Evolutionary conservation across 2,888 invertebrate species (phyloP).

Genomic region (Gymnoscelis rufifasciata): DNA sequence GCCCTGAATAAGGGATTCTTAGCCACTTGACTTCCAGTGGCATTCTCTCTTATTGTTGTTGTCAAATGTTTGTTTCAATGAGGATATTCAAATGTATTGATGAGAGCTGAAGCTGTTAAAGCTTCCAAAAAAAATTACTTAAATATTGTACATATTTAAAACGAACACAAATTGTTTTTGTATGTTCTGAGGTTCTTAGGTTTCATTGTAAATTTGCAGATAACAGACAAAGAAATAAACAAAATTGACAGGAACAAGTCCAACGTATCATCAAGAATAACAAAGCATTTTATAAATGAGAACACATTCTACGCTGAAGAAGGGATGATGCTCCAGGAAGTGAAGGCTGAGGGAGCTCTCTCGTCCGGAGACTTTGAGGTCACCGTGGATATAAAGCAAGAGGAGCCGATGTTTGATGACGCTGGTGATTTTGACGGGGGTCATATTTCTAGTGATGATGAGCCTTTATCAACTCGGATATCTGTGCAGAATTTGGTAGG

Average conservation of each 20-base stretch:
- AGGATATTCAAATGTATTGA: no score
- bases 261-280: slow-evolving; percentile 36
- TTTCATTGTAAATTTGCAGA: slow-evolving; percentile 35
- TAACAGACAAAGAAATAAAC: slow-evolving; percentile 38
- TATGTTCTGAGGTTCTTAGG: no score
- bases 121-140: no score
- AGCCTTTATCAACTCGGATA: slow-evolving; percentile 54
- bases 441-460: slow-evolving; percentile 41
- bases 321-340: slow-evolving; percentile 11
- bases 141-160: no score
- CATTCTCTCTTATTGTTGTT: no score
- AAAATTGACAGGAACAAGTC: slow-evolving; percentile 39
- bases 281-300: slow-evolving; percentile 16
- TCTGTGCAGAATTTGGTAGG: slow-evolving; percentile 41
- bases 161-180: no score
- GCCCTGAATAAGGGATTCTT: not conserved
- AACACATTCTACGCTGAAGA: slow-evolving; percentile 13
- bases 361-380: slow-evolving; percentile 8
- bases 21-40: no score
- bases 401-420: slow-evolving; percentile 38
- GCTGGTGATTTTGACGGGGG: slow-evolving; percentile 24
- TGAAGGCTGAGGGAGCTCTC: slow-evolving; percentile 38
- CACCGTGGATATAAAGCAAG: slow-evolving; percentile 43
- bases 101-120: no score
- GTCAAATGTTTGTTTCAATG: no score